Evolutionary conservation across 2,797 vertebrate species (phyloP).

Genomic region (Spinibarbus caldwelli): DNA sequence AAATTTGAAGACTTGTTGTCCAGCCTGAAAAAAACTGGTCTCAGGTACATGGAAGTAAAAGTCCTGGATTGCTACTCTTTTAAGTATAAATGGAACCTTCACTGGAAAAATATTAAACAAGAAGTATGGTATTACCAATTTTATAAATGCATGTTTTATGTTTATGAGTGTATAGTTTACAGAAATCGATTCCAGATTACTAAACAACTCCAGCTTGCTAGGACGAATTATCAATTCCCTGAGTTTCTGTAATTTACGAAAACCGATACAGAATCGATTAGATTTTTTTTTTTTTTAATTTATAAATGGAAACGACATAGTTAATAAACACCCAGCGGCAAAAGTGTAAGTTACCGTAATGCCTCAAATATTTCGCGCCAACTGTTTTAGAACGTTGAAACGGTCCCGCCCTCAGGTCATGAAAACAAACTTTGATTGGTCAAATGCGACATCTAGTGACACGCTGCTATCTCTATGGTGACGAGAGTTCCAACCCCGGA

Average conservation of each 20-base stretch:
- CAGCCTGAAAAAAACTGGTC: constrained; percentile 81
- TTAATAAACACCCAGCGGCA: not conserved
- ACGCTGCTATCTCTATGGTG: constrained; percentile 65
- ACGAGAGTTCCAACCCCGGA: constrained; percentile 54
- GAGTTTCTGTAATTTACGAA: not conserved
- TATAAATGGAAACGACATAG: not conserved
- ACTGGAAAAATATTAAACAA: constrained; percentile 16
- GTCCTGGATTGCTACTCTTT: constrained; percentile 67
- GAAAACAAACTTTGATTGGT: constrained; percentile 61
- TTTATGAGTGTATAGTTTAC: not conserved
- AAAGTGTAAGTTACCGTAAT: constrained; percentile 66
- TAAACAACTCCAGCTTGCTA: not conserved
- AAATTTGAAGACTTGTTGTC: constrained; percentile 80
- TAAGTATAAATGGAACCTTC: not conserved
- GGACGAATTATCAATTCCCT: not conserved
- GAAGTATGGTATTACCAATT: not conserved
- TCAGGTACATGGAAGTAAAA: constrained; percentile 82
- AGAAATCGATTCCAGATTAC: not conserved
- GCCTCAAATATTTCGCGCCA: constrained; percentile 13
- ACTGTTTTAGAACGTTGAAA: not conserved
- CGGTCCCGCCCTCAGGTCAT: constrained; percentile 55
- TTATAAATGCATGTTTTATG: not conserved
- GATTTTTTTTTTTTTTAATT: not conserved
- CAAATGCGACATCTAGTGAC: constrained; percentile 61
- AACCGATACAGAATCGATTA: not conserved